These are phyloP conservation scores for Premnoplex brunnescens DNA, from an alignment of 2,797 vertebrate genomes.

Conservation along the genomic window DNA sequence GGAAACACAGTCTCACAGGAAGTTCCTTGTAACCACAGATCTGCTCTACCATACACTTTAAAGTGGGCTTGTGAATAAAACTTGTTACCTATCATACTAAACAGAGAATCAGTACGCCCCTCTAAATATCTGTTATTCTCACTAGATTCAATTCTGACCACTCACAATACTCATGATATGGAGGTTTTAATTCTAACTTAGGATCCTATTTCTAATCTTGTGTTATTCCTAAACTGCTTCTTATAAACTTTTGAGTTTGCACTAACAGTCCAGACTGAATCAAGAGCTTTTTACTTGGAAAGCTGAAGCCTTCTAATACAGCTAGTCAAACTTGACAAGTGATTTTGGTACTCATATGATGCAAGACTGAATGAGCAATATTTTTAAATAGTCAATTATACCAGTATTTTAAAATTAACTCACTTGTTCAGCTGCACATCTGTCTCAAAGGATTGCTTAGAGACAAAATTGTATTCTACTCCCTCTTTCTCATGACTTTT, in stretches of 20 bases:
- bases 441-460: conserved; percentile 88
- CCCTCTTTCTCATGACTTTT: conserved; percentile 91
- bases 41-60: neutral
- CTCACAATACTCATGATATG: fast-evolving
- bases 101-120: neutral
- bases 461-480: conserved; percentile 93
- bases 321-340: neutral
- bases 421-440: conserved; percentile 89
- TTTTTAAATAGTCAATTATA: neutral
- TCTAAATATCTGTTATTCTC: neutral
- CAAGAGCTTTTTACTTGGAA: neutral
- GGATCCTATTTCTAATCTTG: neutral
- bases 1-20: neutral
- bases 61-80: neutral
- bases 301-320: neutral
- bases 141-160: neutral
- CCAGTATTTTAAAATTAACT: conserved; percentile 25
- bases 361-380: neutral
- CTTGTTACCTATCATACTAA: neutral
- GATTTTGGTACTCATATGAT: neutral
- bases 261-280: neutral
- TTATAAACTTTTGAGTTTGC: neutral
- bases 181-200: neutral
- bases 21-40: neutral
- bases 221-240: neutral